phyloP scores from a whole-genome alignment of 2,888 invertebrate genomes.

The Helicoverpa assulta region DNA sequence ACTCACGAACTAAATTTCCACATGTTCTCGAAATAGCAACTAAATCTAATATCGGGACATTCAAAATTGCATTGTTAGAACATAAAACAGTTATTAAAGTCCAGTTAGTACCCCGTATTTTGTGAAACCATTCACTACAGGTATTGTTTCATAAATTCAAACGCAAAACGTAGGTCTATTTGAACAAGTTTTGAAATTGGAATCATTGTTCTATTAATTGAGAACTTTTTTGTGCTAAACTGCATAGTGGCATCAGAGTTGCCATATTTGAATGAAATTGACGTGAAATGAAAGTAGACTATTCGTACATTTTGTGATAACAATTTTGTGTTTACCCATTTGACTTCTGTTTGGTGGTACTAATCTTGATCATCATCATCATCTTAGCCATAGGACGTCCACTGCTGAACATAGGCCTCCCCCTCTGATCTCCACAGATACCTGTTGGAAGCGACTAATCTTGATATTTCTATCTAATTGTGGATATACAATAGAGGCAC shows the following conservation, averaged over 20 bases:
- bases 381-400: no score
- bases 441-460: no score
- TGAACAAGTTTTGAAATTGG: constrained; percentile 32
- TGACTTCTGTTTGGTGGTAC: no score
- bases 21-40: constrained; percentile 24
- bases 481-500: no score
- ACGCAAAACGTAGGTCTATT: constrained; percentile 16
- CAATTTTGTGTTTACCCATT: no score
- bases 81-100: constrained; percentile 24
- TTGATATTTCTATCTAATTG: no score
- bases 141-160: constrained; percentile 28
- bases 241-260: background rate
- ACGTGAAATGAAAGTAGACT: no score
- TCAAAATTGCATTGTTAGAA: constrained; percentile 28
- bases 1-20: constrained; percentile 22
- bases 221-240: background rate
- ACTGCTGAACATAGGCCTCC: no score
- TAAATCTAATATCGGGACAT: constrained; percentile 28
- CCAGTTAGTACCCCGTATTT: constrained; percentile 5
- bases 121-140: constrained; percentile 17
- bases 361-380: no score
- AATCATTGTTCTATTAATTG: constrained; percentile 33
- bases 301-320: no score
- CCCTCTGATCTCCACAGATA: no score
- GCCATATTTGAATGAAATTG: background rate